Base-by-base conservation (phyloP, 2,888 invertebrate species). In the Geotrupes spiniger region DNA sequence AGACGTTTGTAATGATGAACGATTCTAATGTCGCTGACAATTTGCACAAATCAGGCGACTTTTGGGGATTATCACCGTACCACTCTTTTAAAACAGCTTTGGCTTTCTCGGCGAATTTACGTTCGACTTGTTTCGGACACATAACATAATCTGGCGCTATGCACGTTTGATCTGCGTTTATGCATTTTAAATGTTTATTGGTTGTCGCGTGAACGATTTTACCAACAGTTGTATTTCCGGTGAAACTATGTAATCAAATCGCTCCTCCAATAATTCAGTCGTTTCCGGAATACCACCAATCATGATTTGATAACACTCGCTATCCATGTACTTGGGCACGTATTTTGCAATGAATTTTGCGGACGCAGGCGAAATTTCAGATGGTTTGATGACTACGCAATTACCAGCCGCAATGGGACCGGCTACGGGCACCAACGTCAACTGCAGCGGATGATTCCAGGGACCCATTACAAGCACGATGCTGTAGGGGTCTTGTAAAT, bases 241-340 rank as follows among this genome's bases (percentile, higher is more conserved):
- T 99, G 74, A 88, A 95, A 99, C 94, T 57, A 99, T 96, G 67
- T 95, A 93, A 75, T 99, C 98, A 70, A 95, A 98, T 66, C 83
- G 84, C 67, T 95, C 82, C 62, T 89, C 86, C 21, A 98, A 74
- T 8, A 98, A 75, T 61, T 89, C 88, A 0, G 88, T 83, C 0
- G 96, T 94, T 72, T 93, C 95, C 14, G 81, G 73, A 0, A 92
- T 79, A 28, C 92, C 96, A 2, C 95, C 98, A 46, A 42, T 76
- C 74, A 56, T 76, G 75, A 60, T 52, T 29, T 58, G 53, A 52
- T 62, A 72, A 65, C 83, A 79, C 63, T 88, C 89, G 68, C 77
- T 81, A 67, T 96, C 94, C 62, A 98, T 72, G 75, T 96, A 96
- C 70, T 90, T 87, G 1, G 94, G 92, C 44, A 97, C 59, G 2